Evolutionary conservation across 2,888 invertebrate genomes (phyloP).

Genomic region (Podabrus alpinus): DNA sequence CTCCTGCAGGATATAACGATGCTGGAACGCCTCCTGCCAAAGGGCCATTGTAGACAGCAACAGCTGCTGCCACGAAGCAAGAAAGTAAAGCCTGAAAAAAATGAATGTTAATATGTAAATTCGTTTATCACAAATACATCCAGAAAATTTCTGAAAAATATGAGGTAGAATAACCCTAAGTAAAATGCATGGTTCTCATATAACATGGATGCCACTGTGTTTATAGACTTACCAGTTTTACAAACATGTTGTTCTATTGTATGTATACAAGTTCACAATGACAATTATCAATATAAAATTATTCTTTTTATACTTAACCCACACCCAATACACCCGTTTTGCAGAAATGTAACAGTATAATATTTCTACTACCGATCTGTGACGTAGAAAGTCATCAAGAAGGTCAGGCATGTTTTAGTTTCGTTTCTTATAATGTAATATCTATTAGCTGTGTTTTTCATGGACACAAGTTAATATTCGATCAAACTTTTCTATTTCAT

Average conservation of each 20-base stretch:
- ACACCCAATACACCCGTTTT: slow-evolving; percentile 50
- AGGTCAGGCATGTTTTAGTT: too few relatives aligned
- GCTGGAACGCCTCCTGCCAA: slow-evolving; percentile 55
- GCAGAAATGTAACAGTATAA: slow-evolving; percentile 51
- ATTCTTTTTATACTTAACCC: slow-evolving; percentile 49
- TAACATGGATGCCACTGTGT: slow-evolving; percentile 9
- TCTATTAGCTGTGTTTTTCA: too few relatives aligned
- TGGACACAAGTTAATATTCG: too few relatives aligned
- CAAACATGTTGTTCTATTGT: slow-evolving; percentile 51
- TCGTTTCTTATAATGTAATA: too few relatives aligned
- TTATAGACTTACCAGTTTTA: slow-evolving; percentile 55
- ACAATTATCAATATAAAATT: slow-evolving; percentile 45
- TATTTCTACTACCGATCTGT: slow-evolving; percentile 52
- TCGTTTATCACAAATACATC: too few relatives aligned
- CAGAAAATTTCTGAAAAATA: too few relatives aligned
- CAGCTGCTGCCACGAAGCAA: slow-evolving; percentile 46
- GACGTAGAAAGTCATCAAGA: too few relatives aligned
- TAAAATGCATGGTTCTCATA: background rate
- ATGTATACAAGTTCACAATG: slow-evolving; percentile 48
- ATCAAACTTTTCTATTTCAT: too few relatives aligned
- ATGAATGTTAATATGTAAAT: too few relatives aligned
- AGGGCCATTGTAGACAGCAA: slow-evolving; percentile 52
- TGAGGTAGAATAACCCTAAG: background rate
- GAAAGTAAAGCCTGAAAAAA: slow-evolving; percentile 51
- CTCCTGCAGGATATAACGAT: slow-evolving; percentile 51